Evolutionary conservation across 2,888 invertebrate species (phyloP).

Genomic region (Aphodius granarius): DNA sequence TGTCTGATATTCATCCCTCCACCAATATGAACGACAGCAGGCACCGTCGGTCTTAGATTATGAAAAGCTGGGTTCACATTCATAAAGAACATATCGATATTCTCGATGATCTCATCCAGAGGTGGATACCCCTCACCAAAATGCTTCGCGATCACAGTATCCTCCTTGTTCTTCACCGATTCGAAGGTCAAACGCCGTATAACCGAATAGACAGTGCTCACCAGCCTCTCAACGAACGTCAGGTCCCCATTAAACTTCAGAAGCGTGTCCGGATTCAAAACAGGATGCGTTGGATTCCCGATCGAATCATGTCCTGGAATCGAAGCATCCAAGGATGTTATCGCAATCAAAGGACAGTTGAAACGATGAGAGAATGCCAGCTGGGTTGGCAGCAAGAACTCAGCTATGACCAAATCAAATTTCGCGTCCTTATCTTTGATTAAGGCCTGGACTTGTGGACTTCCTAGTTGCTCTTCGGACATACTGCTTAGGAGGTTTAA

Average conservation of each 20-base stretch:
- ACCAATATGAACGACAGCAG: constrained; percentile 43
- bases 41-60: constrained; percentile 43
- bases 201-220: constrained; percentile 40
- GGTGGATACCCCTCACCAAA: constrained; percentile 47
- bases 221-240: constrained; percentile 49
- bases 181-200: constrained; percentile 37
- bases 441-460: constrained; percentile 42
- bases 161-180: constrained; percentile 39
- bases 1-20: constrained; percentile 41
- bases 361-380: constrained; percentile 44
- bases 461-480: constrained; percentile 29
- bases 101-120: constrained; percentile 43
- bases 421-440: constrained; percentile 40
- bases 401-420: constrained; percentile 47
- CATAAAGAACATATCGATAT: constrained; percentile 44
- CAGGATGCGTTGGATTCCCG: constrained; percentile 46
- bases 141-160: constrained; percentile 42
- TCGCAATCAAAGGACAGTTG: constrained; percentile 45
- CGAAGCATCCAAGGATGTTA: constrained; percentile 44
- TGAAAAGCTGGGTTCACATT: constrained; percentile 46
- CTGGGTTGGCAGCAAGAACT: constrained; percentile 41
- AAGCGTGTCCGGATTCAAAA: constrained; percentile 46
- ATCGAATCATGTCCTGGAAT: constrained; percentile 40
- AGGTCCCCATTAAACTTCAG: constrained; percentile 47
- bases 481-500: constrained; percentile 10